These are phyloP conservation scores for Zaprionus inermis DNA, from an alignment of 1,140 invertebrate genomes.

Conservation along the genomic window DNA sequence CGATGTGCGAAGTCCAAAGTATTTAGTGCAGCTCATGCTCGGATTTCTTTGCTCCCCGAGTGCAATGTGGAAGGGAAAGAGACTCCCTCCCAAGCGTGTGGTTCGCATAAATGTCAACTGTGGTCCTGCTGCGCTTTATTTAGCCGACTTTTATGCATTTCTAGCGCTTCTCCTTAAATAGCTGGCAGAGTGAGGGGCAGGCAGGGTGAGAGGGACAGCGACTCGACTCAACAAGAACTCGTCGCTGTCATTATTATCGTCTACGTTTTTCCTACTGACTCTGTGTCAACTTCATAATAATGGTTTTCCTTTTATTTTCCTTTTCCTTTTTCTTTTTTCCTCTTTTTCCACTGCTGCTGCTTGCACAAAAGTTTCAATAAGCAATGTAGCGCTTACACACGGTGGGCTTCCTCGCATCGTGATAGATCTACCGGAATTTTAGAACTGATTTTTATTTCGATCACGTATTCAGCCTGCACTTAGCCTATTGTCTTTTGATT, in stretches of 20 bases:
- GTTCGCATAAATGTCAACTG: slow-evolving; percentile 74
- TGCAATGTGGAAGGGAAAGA: too few species aligned
- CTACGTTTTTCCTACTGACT: slow-evolving; percentile 66
- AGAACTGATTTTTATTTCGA: background rate
- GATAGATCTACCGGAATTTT: background rate
- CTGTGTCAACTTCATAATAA: slow-evolving; percentile 81
- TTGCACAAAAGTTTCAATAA: slow-evolving; percentile 61
- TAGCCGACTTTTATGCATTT: slow-evolving; percentile 80
- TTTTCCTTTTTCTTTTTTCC: slow-evolving; percentile 33
- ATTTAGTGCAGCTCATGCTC: slow-evolving; percentile 47
- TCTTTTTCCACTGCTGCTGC: slow-evolving; percentile 33
- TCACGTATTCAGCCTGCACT: background rate
- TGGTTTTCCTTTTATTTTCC: slow-evolving; percentile 48
- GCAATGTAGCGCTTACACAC: slow-evolving; percentile 40
- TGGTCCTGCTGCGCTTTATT: slow-evolving; percentile 74
- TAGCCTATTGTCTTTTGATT: slow-evolving; percentile 1
- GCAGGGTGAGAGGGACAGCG: background rate
- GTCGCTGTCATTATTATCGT: slow-evolving; percentile 73
- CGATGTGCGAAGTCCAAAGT: slow-evolving; percentile 30
- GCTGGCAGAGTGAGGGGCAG: slow-evolving; percentile 2
- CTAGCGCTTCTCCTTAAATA: slow-evolving; percentile 66
- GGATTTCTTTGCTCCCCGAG: slow-evolving; percentile 19
- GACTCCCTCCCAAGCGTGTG: slow-evolving; percentile 39
- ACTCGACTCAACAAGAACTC: slow-evolving; percentile 49
- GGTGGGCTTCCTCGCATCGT: slow-evolving; percentile 41